Conservation (phyloP, 2,113 vertebrate genomes). For the Antennarius striatus region DNA sequence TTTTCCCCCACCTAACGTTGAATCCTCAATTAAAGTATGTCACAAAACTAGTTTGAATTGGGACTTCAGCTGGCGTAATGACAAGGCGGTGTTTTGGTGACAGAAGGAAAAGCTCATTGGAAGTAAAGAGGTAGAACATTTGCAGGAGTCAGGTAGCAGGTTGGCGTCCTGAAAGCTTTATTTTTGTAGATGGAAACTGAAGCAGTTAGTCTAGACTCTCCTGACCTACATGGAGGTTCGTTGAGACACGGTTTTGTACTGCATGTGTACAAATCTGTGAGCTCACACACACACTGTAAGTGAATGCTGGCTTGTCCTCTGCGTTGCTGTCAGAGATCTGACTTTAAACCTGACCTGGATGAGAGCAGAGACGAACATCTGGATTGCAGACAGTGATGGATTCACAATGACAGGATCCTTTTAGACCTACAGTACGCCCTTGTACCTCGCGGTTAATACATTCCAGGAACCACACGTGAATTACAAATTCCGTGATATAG, state of each 20-base stretch:
- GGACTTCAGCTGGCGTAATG: conserved; percentile 77
- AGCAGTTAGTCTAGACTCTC: conserved; percentile 46
- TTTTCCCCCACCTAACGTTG: conserved; percentile 68
- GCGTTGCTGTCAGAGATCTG: neutral
- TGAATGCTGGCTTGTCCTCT: conserved; percentile 1
- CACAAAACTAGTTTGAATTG: conserved; percentile 76
- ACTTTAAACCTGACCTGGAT: conserved; percentile 19
- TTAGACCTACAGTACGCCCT: no score
- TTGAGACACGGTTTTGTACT: conserved; percentile 9
- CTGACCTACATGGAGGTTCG: conserved; percentile 33
- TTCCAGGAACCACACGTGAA: no score
- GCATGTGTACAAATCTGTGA: conserved; percentile 7
- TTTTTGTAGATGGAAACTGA: conserved; percentile 44
- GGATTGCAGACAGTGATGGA: conserved; percentile 4
- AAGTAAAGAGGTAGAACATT: conserved; percentile 71
- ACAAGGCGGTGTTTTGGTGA: conserved; percentile 66
- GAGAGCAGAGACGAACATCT: conserved; percentile 26
- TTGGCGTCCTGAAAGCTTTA: conserved; percentile 49
- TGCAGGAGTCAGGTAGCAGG: conserved; percentile 53
- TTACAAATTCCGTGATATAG: no score
- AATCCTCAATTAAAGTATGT: conserved; percentile 79
- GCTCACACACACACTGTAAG: conserved; percentile 1
- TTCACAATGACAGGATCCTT: no score
- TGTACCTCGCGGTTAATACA: no score
- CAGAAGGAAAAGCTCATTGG: conserved; percentile 65